A percentile compares a stretch with the other conserved stretches of the same genome.
Evolutionary conservation across 2,797 vertebrate species (phyloP).

Genomic region (Rousettus madagascariensis): DNA sequence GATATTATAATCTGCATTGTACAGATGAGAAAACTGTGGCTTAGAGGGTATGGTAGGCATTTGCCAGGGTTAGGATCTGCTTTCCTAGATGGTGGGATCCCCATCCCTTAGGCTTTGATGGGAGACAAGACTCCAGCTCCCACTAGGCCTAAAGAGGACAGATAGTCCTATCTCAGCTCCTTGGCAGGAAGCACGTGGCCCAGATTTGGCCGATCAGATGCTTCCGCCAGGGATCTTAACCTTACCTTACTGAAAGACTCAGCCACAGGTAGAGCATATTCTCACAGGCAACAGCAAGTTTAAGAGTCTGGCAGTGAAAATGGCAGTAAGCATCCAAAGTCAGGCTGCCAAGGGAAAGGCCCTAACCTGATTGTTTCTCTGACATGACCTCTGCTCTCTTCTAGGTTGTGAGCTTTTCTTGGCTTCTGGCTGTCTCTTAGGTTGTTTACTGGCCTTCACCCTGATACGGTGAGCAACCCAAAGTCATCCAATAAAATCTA

Average conservation of each 20-base stretch:
- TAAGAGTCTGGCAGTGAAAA: neutral
- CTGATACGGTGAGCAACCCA: conserved; percentile 15
- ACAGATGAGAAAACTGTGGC: neutral
- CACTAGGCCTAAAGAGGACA: neutral
- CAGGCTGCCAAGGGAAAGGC: neutral
- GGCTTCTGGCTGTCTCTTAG: conserved; percentile 11
- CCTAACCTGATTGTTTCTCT: neutral
- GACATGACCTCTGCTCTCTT: neutral
- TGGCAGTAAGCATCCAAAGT: neutral
- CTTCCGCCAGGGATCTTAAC: neutral
- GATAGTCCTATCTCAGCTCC: neutral
- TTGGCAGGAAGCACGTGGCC: neutral
- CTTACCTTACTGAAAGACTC: neutral
- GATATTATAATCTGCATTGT: neutral
- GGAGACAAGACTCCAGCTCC: neutral
- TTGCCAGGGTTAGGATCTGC: neutral
- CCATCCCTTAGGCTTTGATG: neutral
- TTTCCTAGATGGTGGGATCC: neutral
- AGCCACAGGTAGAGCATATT: neutral
- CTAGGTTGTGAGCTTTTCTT: neutral
- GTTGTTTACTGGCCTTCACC: conserved; percentile 24
- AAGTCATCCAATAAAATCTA: conserved; percentile 46
- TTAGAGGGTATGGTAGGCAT: neutral
- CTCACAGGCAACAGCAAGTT: neutral
- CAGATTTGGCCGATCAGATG: neutral